These are phyloP conservation scores for Zele albiditarsus DNA, from an alignment of 2,888 invertebrate species.

Conservation along the genomic window DNA sequence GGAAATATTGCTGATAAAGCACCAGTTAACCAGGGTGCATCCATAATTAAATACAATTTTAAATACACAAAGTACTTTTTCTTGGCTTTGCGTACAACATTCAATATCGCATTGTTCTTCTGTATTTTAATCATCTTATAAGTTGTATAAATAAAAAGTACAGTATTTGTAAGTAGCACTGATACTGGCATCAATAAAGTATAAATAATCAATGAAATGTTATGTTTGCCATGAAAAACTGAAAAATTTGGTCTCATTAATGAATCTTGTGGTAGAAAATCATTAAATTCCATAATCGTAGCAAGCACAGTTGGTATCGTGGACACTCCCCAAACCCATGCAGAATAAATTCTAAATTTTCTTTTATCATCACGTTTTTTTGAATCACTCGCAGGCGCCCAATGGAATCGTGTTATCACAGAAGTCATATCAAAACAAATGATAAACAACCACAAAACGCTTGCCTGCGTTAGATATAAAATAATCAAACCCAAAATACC, in stretches of 20 bases:
- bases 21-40: constrained; percentile 61
- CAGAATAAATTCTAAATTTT: constrained; percentile 57
- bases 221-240: constrained; percentile 47
- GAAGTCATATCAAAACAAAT: constrained; percentile 65
- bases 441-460: constrained; percentile 62
- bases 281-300: constrained; percentile 56
- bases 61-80: constrained; percentile 58
- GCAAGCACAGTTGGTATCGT: constrained; percentile 52
- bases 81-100: constrained; percentile 49
- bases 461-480: constrained; percentile 59
- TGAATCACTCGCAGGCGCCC: constrained; percentile 52
- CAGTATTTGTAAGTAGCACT: constrained; percentile 51
- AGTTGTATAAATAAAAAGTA: constrained; percentile 59
- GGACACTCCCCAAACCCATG: constrained; percentile 54
- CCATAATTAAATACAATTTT: constrained; percentile 61
- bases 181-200: constrained; percentile 54
- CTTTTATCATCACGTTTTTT: constrained; percentile 55
- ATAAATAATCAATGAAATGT: constrained; percentile 53
- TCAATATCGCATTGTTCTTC: constrained; percentile 49
- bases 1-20: constrained; percentile 59
- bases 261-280: constrained; percentile 56
- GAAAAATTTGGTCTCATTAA: constrained; percentile 60
- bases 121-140: constrained; percentile 57
- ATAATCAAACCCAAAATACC: constrained; percentile 55
- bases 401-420: constrained; percentile 63